These are phyloP conservation scores for Clistopyga incitator DNA, from an alignment of 2,888 invertebrate species.

Conservation along the genomic window DNA sequence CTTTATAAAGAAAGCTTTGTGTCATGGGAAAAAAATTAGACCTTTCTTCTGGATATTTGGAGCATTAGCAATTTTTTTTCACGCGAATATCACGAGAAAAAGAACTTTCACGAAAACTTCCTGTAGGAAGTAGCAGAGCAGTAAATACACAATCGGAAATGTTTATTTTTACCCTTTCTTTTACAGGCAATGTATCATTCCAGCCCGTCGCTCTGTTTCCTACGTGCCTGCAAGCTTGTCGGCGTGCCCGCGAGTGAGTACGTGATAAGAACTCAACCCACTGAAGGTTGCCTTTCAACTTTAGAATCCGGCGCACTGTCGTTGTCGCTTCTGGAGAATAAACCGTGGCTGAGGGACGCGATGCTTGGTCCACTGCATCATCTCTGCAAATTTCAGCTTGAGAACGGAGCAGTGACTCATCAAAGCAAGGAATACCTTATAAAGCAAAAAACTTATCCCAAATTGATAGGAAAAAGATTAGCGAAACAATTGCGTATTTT, in stretches of 20 bases:
- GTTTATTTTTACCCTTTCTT: slow-evolving; percentile 24
- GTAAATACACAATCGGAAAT: too few relatives aligned
- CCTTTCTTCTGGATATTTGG: too few relatives aligned
- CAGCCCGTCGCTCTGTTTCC: slow-evolving; percentile 90
- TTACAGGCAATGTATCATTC: slow-evolving; percentile 91
- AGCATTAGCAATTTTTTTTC: too few relatives aligned
- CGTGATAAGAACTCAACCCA: slow-evolving; percentile 96
- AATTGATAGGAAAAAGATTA: slow-evolving; percentile 92
- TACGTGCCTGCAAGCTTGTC: slow-evolving; percentile 93
- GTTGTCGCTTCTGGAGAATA: slow-evolving; percentile 90
- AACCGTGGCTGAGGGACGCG: slow-evolving; percentile 87
- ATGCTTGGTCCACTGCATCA: slow-evolving; percentile 92
- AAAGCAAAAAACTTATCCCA: slow-evolving; percentile 92
- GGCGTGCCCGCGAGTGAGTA: slow-evolving; percentile 92
- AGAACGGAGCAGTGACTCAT: slow-evolving; percentile 96
- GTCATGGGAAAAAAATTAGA: too few relatives aligned
- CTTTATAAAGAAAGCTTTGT: too few relatives aligned
- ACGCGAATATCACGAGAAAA: too few relatives aligned
- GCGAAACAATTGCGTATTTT: slow-evolving; percentile 84
- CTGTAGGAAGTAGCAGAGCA: too few relatives aligned
- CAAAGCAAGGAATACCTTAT: slow-evolving; percentile 96
- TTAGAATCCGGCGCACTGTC: slow-evolving; percentile 94
- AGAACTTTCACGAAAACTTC: too few relatives aligned
- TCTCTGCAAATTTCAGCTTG: slow-evolving; percentile 93
- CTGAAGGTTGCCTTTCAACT: slow-evolving; percentile 95